Evolutionary conservation across 2,888 invertebrate species (phyloP), one percentile per base, ranked within the genome.

Genomic region (Microdon myrmicae): DNA sequence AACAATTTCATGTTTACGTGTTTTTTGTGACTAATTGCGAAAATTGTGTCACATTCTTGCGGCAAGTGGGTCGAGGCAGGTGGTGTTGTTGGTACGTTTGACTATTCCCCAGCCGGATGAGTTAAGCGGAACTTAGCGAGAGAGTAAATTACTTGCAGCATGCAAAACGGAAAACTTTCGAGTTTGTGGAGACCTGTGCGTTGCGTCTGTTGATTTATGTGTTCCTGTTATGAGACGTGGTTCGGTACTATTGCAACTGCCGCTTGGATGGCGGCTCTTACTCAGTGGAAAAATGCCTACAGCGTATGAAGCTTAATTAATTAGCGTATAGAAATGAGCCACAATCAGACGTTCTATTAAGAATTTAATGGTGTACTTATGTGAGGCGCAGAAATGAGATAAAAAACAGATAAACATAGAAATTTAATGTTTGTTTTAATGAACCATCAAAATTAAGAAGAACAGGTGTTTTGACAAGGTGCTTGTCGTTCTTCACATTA

Each of bases 21-120:
- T 71, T 72, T 74, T 71, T 74, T 69, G 71, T 72, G 73, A 72
- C 74, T 75, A 75, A 76, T 76, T 74, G 75, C 73, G 58, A 71
- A 74, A 70, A 75, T 71, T 75, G 74, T 75, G 75, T 75, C 74
- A 74, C 72, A 66, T 51, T 55, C 43, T 58, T 71, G 69, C 59
- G 37, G 23, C 13, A 38, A 39, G 44, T 44, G 16, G 13, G 19
- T 16, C 20, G 19, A 7, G 25, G 12, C 26, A 20, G 12, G 32
- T 31, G 29, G 29, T 37, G 16, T 8, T 55, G 23, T 19, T 9
- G 3, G 23, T 22, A 5, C 19, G 17, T 31, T 16, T 14, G 12
- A 35, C 13, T 22, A 13, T 48, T 20, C 39, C 39, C 31, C 31
- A 56, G 56, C 51, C 51, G 51, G 41, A 47, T 56, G 23, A 34